Percentiles rank a stretch among this genome's conserved stretches.
Evolutionary conservation across 2,113 vertebrate species (phyloP).

Genomic region (Thunnus maccoyii): DNA sequence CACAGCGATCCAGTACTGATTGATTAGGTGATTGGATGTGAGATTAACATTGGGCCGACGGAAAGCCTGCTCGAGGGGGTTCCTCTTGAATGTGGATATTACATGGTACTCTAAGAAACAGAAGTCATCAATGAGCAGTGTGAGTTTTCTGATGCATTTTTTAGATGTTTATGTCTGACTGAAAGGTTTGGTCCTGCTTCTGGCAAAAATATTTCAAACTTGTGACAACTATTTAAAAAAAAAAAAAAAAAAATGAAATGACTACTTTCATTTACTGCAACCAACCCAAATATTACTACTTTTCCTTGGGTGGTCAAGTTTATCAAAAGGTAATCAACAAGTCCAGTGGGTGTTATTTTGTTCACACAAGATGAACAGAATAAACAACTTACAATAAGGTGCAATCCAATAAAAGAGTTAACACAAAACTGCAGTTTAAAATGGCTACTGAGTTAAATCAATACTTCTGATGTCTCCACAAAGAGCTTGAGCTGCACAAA

Average conservation of each 20-base stretch:
- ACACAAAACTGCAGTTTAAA: not conserved
- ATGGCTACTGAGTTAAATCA: not conserved
- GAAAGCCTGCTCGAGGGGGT: conserved; percentile 99
- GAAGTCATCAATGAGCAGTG: conserved; percentile 73
- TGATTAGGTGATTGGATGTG: conserved; percentile 99
- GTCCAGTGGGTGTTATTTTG: too few relatives aligned
- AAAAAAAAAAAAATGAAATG: too few relatives aligned
- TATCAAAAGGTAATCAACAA: too few relatives aligned
- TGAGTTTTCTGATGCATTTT: not conserved
- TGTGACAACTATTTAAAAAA: too few relatives aligned
- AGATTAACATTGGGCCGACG: conserved; percentile 99
- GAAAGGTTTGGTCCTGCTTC: not conserved
- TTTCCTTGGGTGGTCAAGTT: too few relatives aligned
- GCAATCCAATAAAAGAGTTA: too few relatives aligned
- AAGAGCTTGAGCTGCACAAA: not conserved
- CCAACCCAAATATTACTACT: too few relatives aligned
- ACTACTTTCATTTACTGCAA: too few relatives aligned
- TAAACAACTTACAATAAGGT: too few relatives aligned
- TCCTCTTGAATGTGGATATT: conserved; percentile 99
- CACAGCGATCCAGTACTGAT: conserved; percentile 99
- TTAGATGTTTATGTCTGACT: not conserved
- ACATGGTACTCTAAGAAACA: conserved; percentile 99
- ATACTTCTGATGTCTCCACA: too few relatives aligned
- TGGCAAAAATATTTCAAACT: not conserved
- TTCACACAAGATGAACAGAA: too few relatives aligned